Evolutionary conservation across 2,797 vertebrate genomes (phyloP).

Genomic region (Hydrophis major): DNA sequence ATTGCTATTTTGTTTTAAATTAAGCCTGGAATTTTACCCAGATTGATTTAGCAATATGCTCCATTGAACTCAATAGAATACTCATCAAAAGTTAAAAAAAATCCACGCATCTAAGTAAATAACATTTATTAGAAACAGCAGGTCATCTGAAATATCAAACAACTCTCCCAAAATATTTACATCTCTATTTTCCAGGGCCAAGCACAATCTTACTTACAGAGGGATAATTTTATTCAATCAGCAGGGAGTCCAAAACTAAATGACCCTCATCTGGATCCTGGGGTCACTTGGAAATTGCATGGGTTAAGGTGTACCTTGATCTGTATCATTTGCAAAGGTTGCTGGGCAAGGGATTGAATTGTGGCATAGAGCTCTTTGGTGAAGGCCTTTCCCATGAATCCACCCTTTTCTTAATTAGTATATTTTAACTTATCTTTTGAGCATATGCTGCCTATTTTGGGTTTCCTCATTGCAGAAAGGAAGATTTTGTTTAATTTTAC

Average conservation of each 20-base stretch:
- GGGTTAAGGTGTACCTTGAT: background rate
- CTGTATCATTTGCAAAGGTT: background rate
- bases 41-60: background rate
- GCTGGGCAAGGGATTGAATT: background rate
- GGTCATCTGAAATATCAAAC: background rate
- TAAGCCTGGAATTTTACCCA: background rate
- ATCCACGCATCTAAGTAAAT: background rate
- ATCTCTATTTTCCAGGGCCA: background rate
- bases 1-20: background rate
- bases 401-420: background rate
- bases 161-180: background rate
- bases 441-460: background rate
- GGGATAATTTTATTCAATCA: background rate
- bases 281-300: background rate
- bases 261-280: background rate
- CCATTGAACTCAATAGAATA: background rate
- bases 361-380: background rate
- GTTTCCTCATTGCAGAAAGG: background rate
- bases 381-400: background rate
- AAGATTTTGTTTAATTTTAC: background rate
- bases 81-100: background rate
- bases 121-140: background rate
- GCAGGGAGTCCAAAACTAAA: background rate
- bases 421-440: slow-evolving; percentile 1
- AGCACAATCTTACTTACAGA: background rate